Conservation (phyloP, 2,888 invertebrate species). For the Limnephilus auricula region DNA sequence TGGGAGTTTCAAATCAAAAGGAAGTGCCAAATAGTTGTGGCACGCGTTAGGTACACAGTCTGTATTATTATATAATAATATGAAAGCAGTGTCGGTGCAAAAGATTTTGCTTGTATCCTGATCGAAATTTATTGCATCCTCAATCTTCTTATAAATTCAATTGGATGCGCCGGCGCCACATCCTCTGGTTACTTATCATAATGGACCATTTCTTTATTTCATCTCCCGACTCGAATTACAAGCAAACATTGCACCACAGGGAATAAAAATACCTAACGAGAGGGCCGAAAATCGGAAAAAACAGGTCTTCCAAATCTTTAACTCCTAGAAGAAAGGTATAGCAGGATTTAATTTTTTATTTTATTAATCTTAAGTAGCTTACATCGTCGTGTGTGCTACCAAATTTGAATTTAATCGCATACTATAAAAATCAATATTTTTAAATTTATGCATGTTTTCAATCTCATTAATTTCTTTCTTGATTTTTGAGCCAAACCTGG, state of each 20-base stretch:
- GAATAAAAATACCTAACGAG: background rate
- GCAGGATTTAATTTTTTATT: too few relatives aligned
- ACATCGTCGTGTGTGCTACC: too few relatives aligned
- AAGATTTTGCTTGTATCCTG: constrained; percentile 12
- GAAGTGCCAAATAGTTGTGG: background rate
- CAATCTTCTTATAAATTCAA: constrained; percentile 65
- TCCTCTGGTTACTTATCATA: constrained; percentile 56
- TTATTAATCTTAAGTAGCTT: too few relatives aligned
- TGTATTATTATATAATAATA: background rate
- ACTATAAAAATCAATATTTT: too few relatives aligned
- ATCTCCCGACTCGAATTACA: background rate
- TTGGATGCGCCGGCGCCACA: constrained; percentile 66
- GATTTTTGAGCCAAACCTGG: too few relatives aligned
- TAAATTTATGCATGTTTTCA: too few relatives aligned
- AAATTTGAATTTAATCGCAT: too few relatives aligned
- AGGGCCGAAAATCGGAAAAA: too few relatives aligned
- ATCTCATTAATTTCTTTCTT: too few relatives aligned
- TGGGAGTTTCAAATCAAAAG: background rate
- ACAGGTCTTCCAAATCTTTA: too few relatives aligned
- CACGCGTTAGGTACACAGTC: background rate
- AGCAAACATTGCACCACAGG: background rate
- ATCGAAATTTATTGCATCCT: constrained; percentile 65
- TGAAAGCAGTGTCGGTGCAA: background rate
- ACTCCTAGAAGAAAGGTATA: too few relatives aligned
- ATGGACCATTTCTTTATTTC: background rate